A percentile compares a stretch with the other conserved stretches of the same genome.
Conservation (phyloP, 2,888 invertebrate species). For the Ennomos quercinarius region DNA sequence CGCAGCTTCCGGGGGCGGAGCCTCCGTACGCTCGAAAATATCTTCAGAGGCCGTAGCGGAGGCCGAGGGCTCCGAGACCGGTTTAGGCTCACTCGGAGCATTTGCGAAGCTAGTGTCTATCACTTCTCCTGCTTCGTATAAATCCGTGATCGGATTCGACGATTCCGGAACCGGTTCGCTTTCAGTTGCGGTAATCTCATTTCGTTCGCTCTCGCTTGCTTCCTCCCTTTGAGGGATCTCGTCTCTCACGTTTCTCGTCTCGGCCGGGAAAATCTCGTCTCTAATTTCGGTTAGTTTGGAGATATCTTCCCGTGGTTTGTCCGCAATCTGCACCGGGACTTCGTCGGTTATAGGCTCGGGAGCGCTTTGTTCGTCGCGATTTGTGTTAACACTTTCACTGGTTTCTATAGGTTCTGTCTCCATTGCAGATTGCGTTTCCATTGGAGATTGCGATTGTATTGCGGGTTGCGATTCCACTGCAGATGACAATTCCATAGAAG, state of each 20-base stretch:
- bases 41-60: conserved; percentile 43
- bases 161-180: conserved; percentile 15
- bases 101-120: conserved; percentile 68
- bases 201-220: conserved; percentile 1
- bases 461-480: conserved; percentile 1
- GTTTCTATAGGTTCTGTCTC: neutral
- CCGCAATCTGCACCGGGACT: neutral
- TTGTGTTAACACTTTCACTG: neutral
- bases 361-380: neutral
- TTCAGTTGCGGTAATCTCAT: conserved; percentile 8
- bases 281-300: neutral
- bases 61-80: conserved; percentile 17
- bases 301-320: neutral
- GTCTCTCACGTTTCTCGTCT: neutral
- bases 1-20: conserved; percentile 44
- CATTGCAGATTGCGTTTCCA: neutral
- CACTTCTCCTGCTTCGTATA: conserved; percentile 65
- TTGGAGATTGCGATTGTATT: neutral
- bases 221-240: conserved; percentile 3
- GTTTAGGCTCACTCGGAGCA: neutral
- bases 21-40: conserved; percentile 53
- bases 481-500: no score
- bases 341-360: neutral
- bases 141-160: conserved; percentile 31
- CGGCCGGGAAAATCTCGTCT: neutral